Evolutionary conservation across 2,797 vertebrate genomes (phyloP), one percentile per base, ranked within the genome.

Genomic region (Sebastes miniatus): DNA sequence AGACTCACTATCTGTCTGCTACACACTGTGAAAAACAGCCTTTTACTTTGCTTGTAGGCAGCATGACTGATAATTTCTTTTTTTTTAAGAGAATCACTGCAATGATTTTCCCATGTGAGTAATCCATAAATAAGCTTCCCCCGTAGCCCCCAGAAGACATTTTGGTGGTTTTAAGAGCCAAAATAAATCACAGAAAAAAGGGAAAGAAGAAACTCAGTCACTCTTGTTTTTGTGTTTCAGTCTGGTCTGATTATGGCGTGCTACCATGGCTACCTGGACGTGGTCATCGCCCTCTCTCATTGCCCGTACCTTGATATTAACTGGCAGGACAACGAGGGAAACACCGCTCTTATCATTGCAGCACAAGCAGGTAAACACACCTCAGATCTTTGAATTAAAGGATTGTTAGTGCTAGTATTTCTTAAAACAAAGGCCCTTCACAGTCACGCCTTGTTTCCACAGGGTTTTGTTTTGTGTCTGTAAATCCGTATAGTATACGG

Each of bases 281-380:
- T 97, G 63, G 97, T 99, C 91, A 97, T 98, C 39, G 96, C 96
- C 64, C 96, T 99, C 29, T 94, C 97, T 22, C 97, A 98, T 73
- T 99, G 98, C 81, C 97, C 98, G 18, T 93, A 97, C 65, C 61
- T 99, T 69, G 97, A 99, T 8, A 95, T 99, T 72, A 99, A 99
- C 96, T 99, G 98, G 98, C 98, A 99, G 91, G 99, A 99, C 96
- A 99, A 96, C 0, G 98, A 99, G 87, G 98, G 98, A 25, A 99
- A 99, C 94, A 99, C 98, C 0, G 97, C 99, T 67, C 96, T 99
- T 0, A 99, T 99, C 83, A 97, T 94, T 0, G 98, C 99, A 25
- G 96, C 96, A 2, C 99, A 99, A 96, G 99, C 99, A 96, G 99
- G 99, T 99, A 96, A 80, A 76, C 56, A 31, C 52, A 10, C 10